Conservation (phyloP, 1,140 invertebrate genomes). For the Streblospio benedicti region DNA sequence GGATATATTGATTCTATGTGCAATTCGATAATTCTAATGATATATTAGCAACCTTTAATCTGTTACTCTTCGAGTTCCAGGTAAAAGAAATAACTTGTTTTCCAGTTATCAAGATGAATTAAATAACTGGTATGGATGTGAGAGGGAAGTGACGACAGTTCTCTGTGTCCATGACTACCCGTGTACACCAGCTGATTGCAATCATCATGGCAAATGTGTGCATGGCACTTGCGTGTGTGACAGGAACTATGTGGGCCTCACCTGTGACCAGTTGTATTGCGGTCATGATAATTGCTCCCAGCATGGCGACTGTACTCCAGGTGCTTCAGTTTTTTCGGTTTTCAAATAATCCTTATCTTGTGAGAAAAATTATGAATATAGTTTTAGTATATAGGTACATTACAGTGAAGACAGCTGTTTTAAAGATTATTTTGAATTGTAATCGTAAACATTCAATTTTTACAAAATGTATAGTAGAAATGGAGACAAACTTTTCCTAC, state of each 20-base stretch:
- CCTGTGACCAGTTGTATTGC: conserved; percentile 38
- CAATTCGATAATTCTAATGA: background rate
- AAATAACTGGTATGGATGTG: conserved; percentile 33
- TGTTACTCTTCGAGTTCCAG: background rate
- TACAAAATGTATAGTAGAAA: background rate
- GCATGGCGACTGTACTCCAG: conserved; percentile 35
- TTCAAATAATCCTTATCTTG: background rate
- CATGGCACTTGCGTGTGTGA: conserved; percentile 37
- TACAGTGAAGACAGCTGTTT: background rate
- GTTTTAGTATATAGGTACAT: background rate
- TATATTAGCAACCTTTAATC: background rate
- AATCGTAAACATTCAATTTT: background rate
- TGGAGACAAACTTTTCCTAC: background rate
- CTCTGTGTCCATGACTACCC: conserved; percentile 41
- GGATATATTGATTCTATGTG: background rate
- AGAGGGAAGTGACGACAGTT: conserved; percentile 41
- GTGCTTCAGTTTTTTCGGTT: conserved; percentile 17
- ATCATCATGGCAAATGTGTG: conserved; percentile 34
- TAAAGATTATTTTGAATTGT: background rate
- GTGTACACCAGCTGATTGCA: conserved; percentile 35
- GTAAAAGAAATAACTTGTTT: background rate
- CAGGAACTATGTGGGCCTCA: conserved; percentile 31
- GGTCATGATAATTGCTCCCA: conserved; percentile 27
- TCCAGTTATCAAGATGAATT: conserved; percentile 21
- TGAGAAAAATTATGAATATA: background rate